Evolutionary conservation across 2,797 vertebrate species (phyloP).

Genomic region (Periparus ater): DNA sequence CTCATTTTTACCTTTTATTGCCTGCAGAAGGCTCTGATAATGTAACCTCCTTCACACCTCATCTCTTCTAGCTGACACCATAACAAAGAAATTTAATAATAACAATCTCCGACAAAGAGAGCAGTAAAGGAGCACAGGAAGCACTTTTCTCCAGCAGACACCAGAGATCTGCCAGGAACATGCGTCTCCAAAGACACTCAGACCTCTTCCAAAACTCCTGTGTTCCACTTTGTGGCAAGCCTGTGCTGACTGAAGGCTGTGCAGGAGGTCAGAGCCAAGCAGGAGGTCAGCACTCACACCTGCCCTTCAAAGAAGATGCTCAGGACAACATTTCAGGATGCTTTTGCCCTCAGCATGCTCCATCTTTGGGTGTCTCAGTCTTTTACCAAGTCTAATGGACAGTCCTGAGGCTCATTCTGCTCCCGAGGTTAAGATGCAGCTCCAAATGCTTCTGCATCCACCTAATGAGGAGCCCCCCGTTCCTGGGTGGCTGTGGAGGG

Average conservation of each 20-base stretch:
- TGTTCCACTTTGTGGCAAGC: background rate
- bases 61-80: background rate
- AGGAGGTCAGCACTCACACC: background rate
- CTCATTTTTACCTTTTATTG: background rate
- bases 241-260: background rate
- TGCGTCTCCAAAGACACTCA: background rate
- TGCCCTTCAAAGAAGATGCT: background rate
- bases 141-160: background rate
- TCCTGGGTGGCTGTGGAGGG: background rate
- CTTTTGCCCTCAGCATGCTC: background rate
- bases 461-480: background rate
- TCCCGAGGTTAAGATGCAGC: background rate
- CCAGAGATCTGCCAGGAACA: background rate
- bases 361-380: background rate
- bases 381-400: background rate
- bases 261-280: background rate
- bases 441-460: background rate
- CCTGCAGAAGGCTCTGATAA: background rate
- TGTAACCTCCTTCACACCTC: background rate
- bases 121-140: background rate
- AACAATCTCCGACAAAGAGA: background rate
- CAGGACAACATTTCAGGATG: background rate
- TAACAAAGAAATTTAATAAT: constrained; percentile 21
- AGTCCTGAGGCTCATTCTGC: background rate
- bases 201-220: background rate